Evolutionary conservation across 2,797 vertebrate genomes (phyloP), one percentile per base, ranked within the genome.

Genomic region (Melanotaenia trifasciata): DNA sequence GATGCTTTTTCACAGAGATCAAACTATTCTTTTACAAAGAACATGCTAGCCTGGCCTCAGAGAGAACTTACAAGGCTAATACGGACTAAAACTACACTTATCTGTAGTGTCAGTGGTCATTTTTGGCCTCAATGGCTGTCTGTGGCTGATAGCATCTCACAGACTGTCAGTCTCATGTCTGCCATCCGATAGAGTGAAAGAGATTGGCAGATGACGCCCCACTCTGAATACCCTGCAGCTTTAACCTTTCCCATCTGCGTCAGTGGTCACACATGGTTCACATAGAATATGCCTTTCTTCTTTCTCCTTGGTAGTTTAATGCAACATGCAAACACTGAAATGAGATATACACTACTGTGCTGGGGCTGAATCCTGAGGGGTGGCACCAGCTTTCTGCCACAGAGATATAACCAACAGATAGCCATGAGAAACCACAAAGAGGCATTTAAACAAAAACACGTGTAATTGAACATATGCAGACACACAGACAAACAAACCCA

Each of bases 241-340:
- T 88, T 81, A 90, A 92, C 76, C 73, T 85, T 72, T 86, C 83
- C 85, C 85, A 88, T 92, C 81, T 91, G 90, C 78, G 57, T 86
- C 82, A 76, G 90, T 67, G 84, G 72, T 84, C 91, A 90, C 93
- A 95, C 84, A 93, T 94, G 94, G 92, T 94, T 94, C 89, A 85
- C 81, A 93, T 93, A 92, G 93, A 69, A 87, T 84, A 87, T 72
- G 78, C 67, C 86, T 90, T 90, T 83, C 80, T 89, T 87, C 78
- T 90, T 87, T 87, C 81, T 89, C 84, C 79, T 82, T 74, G 58
- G 81, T 80, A 85, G 85, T 92, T 91, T 83, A 82, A 60, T 79
- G 69, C 80, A 74, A 87, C 87, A 90, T 83, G 67, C 86, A 88
- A 91, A 90, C 91, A 88, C 69, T 79, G 89, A 93, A 94, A 94